Evolutionary conservation across 1,140 invertebrate species (phyloP).

Genomic region (Pseudomyrmex gracilis): DNA sequence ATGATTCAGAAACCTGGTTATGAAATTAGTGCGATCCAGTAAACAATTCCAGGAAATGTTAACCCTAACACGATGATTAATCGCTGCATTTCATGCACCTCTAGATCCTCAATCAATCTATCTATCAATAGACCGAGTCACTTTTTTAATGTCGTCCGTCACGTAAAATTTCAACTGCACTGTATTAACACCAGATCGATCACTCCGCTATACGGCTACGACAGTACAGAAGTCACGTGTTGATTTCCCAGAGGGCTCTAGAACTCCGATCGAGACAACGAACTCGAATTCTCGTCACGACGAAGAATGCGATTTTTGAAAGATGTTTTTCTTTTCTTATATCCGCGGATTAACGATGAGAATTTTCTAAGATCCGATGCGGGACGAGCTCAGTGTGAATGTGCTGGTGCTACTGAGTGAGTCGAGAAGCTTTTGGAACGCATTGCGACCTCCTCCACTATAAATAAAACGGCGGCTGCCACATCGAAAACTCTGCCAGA

Average conservation of each 20-base stretch:
- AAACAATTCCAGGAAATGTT: constrained; percentile 9
- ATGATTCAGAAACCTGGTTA: not conserved
- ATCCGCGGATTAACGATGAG: not conserved
- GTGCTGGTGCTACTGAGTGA: constrained; percentile 67
- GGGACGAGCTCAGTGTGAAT: constrained; percentile 60
- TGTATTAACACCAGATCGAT: constrained; percentile 37
- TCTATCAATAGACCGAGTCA: not conserved
- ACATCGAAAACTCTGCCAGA: constrained; percentile 78
- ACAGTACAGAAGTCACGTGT: constrained; percentile 43
- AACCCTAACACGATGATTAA: constrained; percentile 35
- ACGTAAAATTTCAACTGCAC: constrained; percentile 25
- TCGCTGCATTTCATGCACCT: constrained; percentile 2
- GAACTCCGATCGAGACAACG: not conserved
- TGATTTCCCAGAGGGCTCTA: not conserved
- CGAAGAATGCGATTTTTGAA: not conserved
- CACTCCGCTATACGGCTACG: constrained; percentile 29
- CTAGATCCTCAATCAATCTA: constrained; percentile 6
- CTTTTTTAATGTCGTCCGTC: constrained; percentile 5
- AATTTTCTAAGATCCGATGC: constrained; percentile 57
- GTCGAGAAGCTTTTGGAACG: constrained; percentile 81
- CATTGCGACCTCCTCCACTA: constrained; percentile 82
- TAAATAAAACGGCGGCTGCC: constrained; percentile 83
- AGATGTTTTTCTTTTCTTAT: not conserved
- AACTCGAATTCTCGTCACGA: constrained; percentile 4
- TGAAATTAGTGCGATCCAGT: constrained; percentile 12